Conservation (phyloP, 2,888 invertebrate species). For the Nudaria mundana region DNA sequence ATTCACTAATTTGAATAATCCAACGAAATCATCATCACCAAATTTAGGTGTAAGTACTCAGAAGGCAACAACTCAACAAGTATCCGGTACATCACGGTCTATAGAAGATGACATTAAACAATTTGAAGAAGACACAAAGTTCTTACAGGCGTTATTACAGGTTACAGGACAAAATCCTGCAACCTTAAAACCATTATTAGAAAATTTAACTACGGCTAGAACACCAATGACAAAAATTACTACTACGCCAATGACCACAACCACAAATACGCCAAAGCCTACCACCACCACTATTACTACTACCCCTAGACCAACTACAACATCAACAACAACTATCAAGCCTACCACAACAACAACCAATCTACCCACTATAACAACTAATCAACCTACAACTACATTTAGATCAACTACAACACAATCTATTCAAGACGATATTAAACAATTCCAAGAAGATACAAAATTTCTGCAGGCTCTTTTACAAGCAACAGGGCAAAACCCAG, state of each 20-base stretch:
- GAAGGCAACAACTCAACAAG: conserved; percentile 34
- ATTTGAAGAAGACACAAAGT: conserved; percentile 71
- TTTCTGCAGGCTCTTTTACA: conserved; percentile 70
- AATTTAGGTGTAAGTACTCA: conserved; percentile 36
- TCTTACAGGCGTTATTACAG: conserved; percentile 67
- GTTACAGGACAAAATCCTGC: conserved; percentile 69
- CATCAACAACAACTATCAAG: conserved; percentile 36
- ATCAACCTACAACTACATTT: conserved; percentile 32
- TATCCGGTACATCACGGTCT: conserved; percentile 58
- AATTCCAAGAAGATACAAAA: conserved; percentile 66
- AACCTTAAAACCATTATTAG: conserved; percentile 58
- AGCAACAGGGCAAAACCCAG: conserved; percentile 58
- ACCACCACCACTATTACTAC: conserved; percentile 33
- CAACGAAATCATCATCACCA: conserved; percentile 35
- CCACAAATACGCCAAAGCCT: conserved; percentile 32
- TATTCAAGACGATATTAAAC: conserved; percentile 57
- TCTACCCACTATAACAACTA: conserved; percentile 32
- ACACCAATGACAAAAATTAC: conserved; percentile 30
- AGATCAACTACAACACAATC: conserved; percentile 44
- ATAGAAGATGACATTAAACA: conserved; percentile 71
- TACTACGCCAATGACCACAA: conserved; percentile 31
- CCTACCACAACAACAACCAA: conserved; percentile 35
- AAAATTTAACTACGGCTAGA: conserved; percentile 43
- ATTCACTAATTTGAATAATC: conserved; percentile 49
- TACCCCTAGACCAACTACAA: conserved; percentile 35